Percentiles rank a stretch among this genome's conserved stretches.
Evolutionary conservation across 2,113 vertebrate species (phyloP).

Genomic region (Paracanthobrama guichenoti): DNA sequence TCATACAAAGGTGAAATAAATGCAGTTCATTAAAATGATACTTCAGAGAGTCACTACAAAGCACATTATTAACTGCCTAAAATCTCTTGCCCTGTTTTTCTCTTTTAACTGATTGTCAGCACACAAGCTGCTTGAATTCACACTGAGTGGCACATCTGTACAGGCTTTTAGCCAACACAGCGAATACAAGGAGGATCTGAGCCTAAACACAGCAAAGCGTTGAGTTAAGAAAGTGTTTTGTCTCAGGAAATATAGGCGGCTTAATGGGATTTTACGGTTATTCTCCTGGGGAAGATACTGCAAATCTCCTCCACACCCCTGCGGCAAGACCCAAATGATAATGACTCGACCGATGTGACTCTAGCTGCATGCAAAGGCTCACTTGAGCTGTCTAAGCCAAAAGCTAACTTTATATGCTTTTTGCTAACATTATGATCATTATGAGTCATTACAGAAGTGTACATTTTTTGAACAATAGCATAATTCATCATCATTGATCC

Average conservation of each 20-base stretch:
- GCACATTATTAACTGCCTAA: neutral
- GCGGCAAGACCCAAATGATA: slow-evolving; percentile 64
- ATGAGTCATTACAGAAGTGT: slow-evolving; percentile 25
- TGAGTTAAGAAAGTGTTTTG: slow-evolving; percentile 67
- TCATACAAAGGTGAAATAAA: slow-evolving; percentile 41
- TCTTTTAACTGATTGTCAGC: neutral
- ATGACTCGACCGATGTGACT: slow-evolving; percentile 53
- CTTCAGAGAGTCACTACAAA: slow-evolving; percentile 3
- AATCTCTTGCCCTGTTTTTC: neutral
- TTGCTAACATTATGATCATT: slow-evolving; percentile 19
- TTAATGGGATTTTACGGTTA: slow-evolving; percentile 71
- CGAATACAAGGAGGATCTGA: slow-evolving; percentile 16
- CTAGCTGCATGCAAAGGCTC: slow-evolving; percentile 41
- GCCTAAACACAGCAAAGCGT: slow-evolving; percentile 51
- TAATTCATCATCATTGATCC: slow-evolving; percentile 25
- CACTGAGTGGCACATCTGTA: neutral
- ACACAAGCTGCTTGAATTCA: neutral
- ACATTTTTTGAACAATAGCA: slow-evolving; percentile 1
- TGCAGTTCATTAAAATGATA: slow-evolving; percentile 46
- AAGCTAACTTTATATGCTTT: slow-evolving; percentile 26
- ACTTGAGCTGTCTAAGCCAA: slow-evolving; percentile 18
- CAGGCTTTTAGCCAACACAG: neutral
- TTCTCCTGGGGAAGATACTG: slow-evolving; percentile 64
- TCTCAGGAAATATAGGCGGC: slow-evolving; percentile 70
- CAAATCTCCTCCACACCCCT: slow-evolving; percentile 65